A percentile compares a stretch with the other conserved stretches of the same genome.
phyloP scores from a whole-genome alignment of 2,888 invertebrate species.

The Harpalus rufipes region DNA sequence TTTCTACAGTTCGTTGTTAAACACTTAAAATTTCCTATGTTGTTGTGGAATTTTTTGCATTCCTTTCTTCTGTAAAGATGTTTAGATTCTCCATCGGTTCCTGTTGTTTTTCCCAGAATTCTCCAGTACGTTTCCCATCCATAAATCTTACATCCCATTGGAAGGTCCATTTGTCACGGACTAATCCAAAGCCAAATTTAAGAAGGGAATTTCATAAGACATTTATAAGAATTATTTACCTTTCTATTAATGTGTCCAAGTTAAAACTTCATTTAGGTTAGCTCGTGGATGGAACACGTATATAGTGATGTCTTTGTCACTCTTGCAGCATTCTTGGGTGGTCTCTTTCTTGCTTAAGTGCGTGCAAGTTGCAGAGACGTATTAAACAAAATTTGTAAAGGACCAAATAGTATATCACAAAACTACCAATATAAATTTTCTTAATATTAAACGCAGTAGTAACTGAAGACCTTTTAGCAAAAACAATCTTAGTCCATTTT shows the following conservation, averaged over 20 bases:
- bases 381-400: background rate
- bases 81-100: background rate
- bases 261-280: constrained; percentile 44
- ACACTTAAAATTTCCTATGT: background rate
- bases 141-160: background rate
- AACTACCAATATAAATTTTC: too few species aligned
- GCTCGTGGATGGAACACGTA: constrained; percentile 29
- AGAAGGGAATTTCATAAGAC: background rate
- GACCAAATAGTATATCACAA: too few species aligned
- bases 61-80: background rate
- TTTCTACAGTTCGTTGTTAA: background rate
- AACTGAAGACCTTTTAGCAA: too few species aligned
- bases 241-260: constrained; percentile 39
- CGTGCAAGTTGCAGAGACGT: constrained; percentile 11
- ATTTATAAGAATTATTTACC: constrained; percentile 26
- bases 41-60: background rate
- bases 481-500: too few species aligned
- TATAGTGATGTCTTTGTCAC: constrained; percentile 28
- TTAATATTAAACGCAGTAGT: too few species aligned
- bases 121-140: background rate
- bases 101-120: background rate
- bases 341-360: constrained; percentile 38
- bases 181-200: background rate
- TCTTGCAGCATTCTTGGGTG: constrained; percentile 32
- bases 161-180: background rate